Evolutionary conservation across 1,140 invertebrate genomes (phyloP).

Genomic region (Tribolium madens): DNA sequence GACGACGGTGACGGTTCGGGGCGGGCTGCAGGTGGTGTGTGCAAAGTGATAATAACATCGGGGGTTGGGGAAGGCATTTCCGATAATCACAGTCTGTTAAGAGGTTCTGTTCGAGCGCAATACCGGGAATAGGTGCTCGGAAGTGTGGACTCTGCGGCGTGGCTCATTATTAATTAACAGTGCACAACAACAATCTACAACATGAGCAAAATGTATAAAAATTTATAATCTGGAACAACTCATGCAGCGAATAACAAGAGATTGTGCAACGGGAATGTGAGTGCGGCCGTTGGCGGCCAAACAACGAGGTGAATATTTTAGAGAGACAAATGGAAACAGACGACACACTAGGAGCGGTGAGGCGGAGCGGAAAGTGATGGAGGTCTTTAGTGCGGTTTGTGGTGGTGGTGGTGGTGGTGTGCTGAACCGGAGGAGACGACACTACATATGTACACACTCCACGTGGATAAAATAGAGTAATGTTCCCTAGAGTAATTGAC

Average conservation of each 20-base stretch:
- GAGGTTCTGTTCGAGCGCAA: constrained; percentile 60
- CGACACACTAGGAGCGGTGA: not conserved
- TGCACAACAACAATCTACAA: constrained; percentile 64
- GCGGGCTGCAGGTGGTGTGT: constrained; percentile 39
- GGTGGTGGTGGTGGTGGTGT: constrained; percentile 13
- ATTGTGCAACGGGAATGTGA: constrained; percentile 56
- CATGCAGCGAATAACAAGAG: constrained; percentile 55
- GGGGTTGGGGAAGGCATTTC: constrained; percentile 65
- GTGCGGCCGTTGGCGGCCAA: constrained; percentile 18
- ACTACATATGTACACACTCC: constrained; percentile 61
- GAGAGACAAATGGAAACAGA: not conserved
- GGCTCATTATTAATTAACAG: constrained; percentile 59
- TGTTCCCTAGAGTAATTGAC: constrained; percentile 68
- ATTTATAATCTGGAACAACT: constrained; percentile 58
- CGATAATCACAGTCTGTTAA: constrained; percentile 67
- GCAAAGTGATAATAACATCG: constrained; percentile 57
- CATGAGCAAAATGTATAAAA: constrained; percentile 65
- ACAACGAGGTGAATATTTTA: constrained; percentile 36
- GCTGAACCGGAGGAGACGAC: constrained; percentile 46
- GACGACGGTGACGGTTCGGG: not conserved
- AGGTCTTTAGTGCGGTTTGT: constrained; percentile 22
- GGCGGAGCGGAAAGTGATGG: not conserved
- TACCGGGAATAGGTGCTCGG: constrained; percentile 45
- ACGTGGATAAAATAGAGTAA: constrained; percentile 63
- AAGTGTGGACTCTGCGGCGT: constrained; percentile 62